Evolutionary conservation across 2,113 vertebrate species (phyloP).

Genomic region (Microtus montanus): DNA sequence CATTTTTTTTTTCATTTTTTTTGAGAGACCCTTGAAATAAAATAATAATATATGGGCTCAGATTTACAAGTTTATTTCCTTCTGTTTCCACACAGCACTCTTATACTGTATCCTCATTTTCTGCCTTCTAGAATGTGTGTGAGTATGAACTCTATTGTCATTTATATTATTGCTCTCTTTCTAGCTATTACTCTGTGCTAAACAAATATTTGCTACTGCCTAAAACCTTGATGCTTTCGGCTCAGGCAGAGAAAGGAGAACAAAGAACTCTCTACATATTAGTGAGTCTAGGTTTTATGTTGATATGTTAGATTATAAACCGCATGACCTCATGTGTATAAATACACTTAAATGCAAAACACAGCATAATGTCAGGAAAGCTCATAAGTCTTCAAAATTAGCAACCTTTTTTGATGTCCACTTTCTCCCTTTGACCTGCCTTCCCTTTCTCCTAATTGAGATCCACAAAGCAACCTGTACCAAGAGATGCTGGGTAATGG

Average conservation of each 20-base stretch:
- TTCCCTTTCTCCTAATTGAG: conserved; percentile 24
- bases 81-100: neutral
- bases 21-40: conserved; percentile 59
- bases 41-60: conserved; percentile 17
- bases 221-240: conserved; percentile 14
- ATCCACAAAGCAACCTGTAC: neutral
- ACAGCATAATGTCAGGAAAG: neutral
- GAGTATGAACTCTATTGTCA: conserved; percentile 28
- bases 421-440: neutral
- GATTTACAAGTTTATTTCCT: conserved; percentile 11
- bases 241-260: conserved; percentile 56
- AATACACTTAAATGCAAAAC: conserved; percentile 29
- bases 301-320: conserved; percentile 45
- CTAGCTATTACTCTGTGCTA: neutral
- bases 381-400: conserved; percentile 7
- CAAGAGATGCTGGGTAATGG: neutral
- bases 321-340: conserved; percentile 2
- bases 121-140: conserved; percentile 36
- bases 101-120: conserved; percentile 29
- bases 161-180: conserved; percentile 3
- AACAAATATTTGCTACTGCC: conserved; percentile 46
- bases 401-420: conserved; percentile 12
- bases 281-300: conserved; percentile 39
- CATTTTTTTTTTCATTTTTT: conserved; percentile 62
- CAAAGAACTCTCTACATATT: conserved; percentile 39